Evolutionary conservation across 2,113 vertebrate genomes (phyloP), one percentile per base, ranked within the genome.

Genomic region (Ameiurus melas): DNA sequence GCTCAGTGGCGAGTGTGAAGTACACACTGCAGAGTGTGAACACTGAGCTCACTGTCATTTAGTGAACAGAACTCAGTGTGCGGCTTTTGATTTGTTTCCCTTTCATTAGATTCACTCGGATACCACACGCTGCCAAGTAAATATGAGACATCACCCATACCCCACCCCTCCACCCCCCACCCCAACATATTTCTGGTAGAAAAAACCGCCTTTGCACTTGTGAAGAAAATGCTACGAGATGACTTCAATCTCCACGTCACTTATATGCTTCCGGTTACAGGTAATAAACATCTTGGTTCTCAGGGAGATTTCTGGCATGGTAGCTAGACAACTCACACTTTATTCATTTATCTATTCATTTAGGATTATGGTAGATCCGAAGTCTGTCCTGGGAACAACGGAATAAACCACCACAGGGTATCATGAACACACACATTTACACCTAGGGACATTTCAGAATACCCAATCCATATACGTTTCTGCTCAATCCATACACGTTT

Each of bases 1-100:
- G 53, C 78, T 58, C 53, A 20, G 0, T 20, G 53, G 33, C 3
- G 78, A 81, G 53, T 81, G 77, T 79, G 77, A 79, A 55, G 77
- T 79, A 79, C 77, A 79, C 77, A 79, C 77, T 55, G 77, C 47
- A 0, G 12, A 30, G 77, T 79, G 78, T 58, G 78, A 81, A 81
- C 53, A 20, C n/a, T 58, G n/a, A 81, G 78, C 53, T 58, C n/a
- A n/a, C 13, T 19, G 53, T 33, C 30, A 30, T 81, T 9, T 81
- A 36, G n/a, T 81, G 53, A 58, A 33, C 78, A 81, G 78, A 36
- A 81, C 51, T 33, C 78, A 0, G 14, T 81, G 53, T 81, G 7
- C 16, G 2, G 30, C 77, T 55, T 80, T 55, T 10, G 77, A 16
- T 57, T 80, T 33, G 16, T 33, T 80, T 55, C 51, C n/a, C 9